A percentile compares a stretch with the other conserved stretches of the same genome.
Conservation (phyloP, 2,797 vertebrate species). For the Valencia hispanica region DNA sequence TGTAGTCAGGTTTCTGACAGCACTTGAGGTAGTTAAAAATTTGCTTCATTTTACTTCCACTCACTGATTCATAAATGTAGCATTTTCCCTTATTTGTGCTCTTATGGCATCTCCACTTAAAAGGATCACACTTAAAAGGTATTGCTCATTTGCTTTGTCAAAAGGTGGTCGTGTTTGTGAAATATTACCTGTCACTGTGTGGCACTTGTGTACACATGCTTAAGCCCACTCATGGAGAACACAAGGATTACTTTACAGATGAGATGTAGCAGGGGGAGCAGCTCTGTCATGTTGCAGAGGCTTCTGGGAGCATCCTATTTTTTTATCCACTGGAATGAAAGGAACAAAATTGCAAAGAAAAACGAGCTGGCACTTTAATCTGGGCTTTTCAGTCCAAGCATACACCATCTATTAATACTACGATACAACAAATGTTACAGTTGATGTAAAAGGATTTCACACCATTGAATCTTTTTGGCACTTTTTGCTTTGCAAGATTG, state of each 20-base stretch:
- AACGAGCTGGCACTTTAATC: slow-evolving; percentile 62
- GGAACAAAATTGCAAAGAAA: slow-evolving; percentile 36
- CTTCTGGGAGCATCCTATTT: slow-evolving; percentile 59
- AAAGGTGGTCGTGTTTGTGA: slow-evolving; percentile 51
- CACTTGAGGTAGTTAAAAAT: slow-evolving; percentile 47
- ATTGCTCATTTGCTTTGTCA: slow-evolving; percentile 62
- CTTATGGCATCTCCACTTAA: slow-evolving; percentile 8
- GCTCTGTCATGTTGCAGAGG: slow-evolving; percentile 67
- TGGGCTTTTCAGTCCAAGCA: slow-evolving; percentile 65
- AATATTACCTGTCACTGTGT: slow-evolving; percentile 69
- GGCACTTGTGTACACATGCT: slow-evolving; percentile 70
- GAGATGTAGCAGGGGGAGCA: slow-evolving; percentile 66
- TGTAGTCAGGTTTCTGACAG: slow-evolving; percentile 33
- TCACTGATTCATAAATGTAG: slow-evolving; percentile 23
- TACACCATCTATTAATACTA: slow-evolving; percentile 69
- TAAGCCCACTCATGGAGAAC: slow-evolving; percentile 69
- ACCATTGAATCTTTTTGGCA: slow-evolving; percentile 43
- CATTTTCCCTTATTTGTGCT: slow-evolving; percentile 18
- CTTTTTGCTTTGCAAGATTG: slow-evolving; percentile 50
- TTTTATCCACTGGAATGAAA: slow-evolving; percentile 57
- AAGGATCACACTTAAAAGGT: slow-evolving; percentile 35
- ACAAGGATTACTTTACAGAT: slow-evolving; percentile 74
- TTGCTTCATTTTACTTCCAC: slow-evolving; percentile 45
- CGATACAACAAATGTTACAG: slow-evolving; percentile 62
- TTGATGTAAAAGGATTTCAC: slow-evolving; percentile 73